Evolutionary conservation across 2,888 invertebrate species (phyloP), one percentile per base, ranked within the genome.

Genomic region (Metopia argyrocephala): DNA sequence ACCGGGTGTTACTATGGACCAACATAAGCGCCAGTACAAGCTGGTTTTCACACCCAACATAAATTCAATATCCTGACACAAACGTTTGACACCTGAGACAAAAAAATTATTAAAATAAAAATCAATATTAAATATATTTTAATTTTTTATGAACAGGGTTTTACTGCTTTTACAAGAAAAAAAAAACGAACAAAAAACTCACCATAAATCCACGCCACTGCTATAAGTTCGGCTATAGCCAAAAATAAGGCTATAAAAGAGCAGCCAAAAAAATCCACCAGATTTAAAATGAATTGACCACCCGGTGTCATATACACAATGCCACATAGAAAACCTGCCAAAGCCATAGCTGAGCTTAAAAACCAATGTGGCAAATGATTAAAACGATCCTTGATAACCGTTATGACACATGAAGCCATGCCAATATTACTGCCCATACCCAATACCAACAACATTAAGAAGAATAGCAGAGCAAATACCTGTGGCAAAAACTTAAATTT

Each of bases 11-110:
- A 95, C 90, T 18, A 95, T 65, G 0, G 93, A 93, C 96, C 96
- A 97, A 83, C 95, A 96, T 46, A 95, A 85, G 82, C 95, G 93
- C 96, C 96, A 96, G 88, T 96, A 96, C 21, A 93, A 85, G 0
- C 94, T 84, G 1, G 90, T 90, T 88, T 93, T 93, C 1, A 91
- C 91, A 45, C 93, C 93, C 84, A 95, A 89, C 96, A 96, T 96
- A 87, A 94, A 96, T 87, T 96, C 95, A 61, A 96, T 91, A 86
- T 96, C 96, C 54, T 92, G 90, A 83, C 94, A 93, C 80, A 95
- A 91, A 59, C 94, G 93, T 82, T 93, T 92, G n/a, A 94, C 87
- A 5, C 93, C 93, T 92, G 50, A 5, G 78, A 46, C 2, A 1
- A 66, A 25, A 50, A 28, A 18, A n/a, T n/a, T n/a, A n/a, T n/a